Percentiles rank a stretch among this genome's conserved stretches.
Conservation (phyloP, 2,888 invertebrate genomes). For the Macrophya alboannulata region DNA sequence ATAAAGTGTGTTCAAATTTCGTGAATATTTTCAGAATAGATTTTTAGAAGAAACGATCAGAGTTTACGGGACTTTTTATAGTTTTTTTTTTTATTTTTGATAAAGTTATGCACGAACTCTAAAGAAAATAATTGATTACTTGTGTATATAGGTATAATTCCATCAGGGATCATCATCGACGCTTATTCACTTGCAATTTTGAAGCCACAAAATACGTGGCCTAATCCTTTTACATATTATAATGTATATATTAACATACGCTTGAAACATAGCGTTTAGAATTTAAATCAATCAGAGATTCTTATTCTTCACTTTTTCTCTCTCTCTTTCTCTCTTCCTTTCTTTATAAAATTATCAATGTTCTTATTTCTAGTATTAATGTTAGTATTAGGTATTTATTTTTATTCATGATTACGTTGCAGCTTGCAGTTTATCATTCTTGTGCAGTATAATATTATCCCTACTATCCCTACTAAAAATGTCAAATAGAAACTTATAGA, state of each 20-base stretch:
- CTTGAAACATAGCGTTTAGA: constrained; percentile 2
- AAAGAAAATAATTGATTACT: not conserved
- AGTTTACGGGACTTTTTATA: no score
- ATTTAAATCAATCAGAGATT: not conserved
- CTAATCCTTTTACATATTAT: not conserved
- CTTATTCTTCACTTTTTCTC: not conserved
- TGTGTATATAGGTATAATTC: not conserved
- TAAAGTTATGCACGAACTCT: no score
- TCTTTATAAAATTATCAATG: constrained; percentile 6
- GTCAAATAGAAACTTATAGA: no score
- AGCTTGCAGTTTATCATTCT: not conserved
- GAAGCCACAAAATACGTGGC: not conserved
- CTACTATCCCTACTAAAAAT: no score
- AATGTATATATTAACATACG: constrained; percentile 16
- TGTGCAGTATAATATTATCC: no score
- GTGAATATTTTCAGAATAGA: no score
- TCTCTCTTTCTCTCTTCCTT: not conserved
- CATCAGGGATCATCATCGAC: not conserved
- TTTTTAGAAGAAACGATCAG: no score
- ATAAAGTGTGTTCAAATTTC: no score
- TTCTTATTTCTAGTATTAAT: not conserved
- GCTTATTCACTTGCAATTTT: not conserved
- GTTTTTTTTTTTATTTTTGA: no score
- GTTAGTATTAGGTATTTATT: not conserved
- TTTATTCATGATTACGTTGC: not conserved